These are phyloP conservation scores for Drosophila parabipectinata DNA, from an alignment of 1,140 invertebrate species.

Conservation along the genomic window DNA sequence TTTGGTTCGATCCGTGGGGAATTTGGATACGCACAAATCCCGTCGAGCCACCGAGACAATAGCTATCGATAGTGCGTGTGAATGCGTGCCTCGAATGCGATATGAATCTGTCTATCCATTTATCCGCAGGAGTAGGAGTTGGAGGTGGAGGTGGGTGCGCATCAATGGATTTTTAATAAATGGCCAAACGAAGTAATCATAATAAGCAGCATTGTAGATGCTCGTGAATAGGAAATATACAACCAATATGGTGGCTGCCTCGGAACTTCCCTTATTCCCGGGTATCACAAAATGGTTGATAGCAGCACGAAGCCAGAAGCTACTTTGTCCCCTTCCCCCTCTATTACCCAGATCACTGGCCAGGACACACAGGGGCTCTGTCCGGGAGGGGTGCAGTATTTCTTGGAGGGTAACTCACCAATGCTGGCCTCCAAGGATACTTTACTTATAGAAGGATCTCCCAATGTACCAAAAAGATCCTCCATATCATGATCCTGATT, in stretches of 20 bases:
- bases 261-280: constrained; percentile 20
- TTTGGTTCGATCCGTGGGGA: constrained; percentile 62
- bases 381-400: too few species aligned
- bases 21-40: constrained; percentile 73
- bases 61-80: constrained; percentile 62
- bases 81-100: constrained; percentile 74
- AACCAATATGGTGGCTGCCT: constrained; percentile 48
- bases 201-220: constrained; percentile 57
- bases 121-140: neutral
- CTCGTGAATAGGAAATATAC: constrained; percentile 62
- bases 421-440: neutral
- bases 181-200: constrained; percentile 51
- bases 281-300: constrained; percentile 58
- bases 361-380: constrained; percentile 6
- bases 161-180: constrained; percentile 82
- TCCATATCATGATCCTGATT: neutral
- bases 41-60: constrained; percentile 46
- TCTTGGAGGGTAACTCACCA: neutral
- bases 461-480: neutral
- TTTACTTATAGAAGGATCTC: neutral
- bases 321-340: neutral
- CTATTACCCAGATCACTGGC: constrained; percentile 19
- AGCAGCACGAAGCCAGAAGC: constrained; percentile 23
- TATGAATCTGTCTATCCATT: constrained; percentile 60
- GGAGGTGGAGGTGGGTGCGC: constrained; percentile 18